phyloP scores from a whole-genome alignment of 2,113 vertebrate species.

The Odocoileus virginianus region DNA sequence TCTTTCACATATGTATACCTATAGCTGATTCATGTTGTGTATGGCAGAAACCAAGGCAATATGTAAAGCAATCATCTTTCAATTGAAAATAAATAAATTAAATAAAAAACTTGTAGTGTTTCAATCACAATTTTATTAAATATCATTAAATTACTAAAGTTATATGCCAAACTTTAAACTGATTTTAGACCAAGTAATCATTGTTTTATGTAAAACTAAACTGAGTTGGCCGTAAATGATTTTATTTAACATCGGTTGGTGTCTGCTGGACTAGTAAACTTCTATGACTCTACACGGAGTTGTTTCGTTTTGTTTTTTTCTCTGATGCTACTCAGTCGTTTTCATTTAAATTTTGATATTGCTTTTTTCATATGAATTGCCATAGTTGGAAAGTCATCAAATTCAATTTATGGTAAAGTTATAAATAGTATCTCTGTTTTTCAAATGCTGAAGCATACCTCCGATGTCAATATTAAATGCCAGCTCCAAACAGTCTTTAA shows the following conservation, averaged over 20 bases:
- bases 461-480: background rate
- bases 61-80: background rate
- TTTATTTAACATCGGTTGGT: background rate
- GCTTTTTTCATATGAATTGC: background rate
- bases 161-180: background rate
- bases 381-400: background rate
- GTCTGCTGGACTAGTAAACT: background rate
- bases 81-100: background rate
- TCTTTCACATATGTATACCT: background rate
- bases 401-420: background rate
- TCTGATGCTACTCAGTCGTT: background rate
- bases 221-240: background rate
- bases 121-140: background rate
- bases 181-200: background rate
- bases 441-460: background rate
- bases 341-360: background rate
- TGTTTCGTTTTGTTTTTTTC: background rate
- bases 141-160: background rate
- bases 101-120: background rate
- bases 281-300: background rate
- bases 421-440: background rate
- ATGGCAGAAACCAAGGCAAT: background rate
- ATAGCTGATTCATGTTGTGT: background rate
- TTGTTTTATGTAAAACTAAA: background rate
- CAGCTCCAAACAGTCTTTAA: background rate